These are phyloP conservation scores for Cotesia vestalis DNA, from an alignment of 1,140 invertebrate species.

Conservation along the genomic window DNA sequence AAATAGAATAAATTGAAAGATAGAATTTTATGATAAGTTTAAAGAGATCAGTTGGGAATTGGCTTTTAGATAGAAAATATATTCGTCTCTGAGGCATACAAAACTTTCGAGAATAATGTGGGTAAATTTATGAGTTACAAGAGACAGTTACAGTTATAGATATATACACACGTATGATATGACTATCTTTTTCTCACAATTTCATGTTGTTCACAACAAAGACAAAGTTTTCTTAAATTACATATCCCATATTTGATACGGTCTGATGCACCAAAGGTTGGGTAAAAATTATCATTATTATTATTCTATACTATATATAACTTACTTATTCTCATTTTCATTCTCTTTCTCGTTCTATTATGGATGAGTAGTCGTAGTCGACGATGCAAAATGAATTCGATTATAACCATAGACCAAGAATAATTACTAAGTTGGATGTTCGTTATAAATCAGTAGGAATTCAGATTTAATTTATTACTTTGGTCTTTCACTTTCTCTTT, in stretches of 20 bases:
- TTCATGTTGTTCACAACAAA: neutral
- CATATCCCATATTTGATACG: constrained; percentile 5
- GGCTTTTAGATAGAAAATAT: constrained; percentile 32
- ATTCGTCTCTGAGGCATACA: constrained; percentile 25
- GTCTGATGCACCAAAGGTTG: constrained; percentile 8
- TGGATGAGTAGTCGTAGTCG: constrained; percentile 7
- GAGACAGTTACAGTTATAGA: neutral
- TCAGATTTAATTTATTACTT: constrained; percentile 23
- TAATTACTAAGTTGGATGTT: constrained; percentile 27
- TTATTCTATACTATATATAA: constrained; percentile 1
- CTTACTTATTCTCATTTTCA: too few species aligned
- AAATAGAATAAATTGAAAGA: constrained; percentile 16
- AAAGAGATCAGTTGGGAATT: constrained; percentile 31
- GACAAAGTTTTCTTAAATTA: neutral
- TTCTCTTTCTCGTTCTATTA: neutral
- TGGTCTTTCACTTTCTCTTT: neutral
- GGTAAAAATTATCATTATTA: constrained; percentile 5
- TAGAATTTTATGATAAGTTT: constrained; percentile 27
- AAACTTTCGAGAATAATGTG: constrained; percentile 26
- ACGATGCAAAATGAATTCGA: constrained; percentile 30
- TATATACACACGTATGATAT: too few species aligned
- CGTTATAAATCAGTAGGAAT: constrained; percentile 25
- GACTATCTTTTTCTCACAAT: neutral
- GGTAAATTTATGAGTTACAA: constrained; percentile 36
- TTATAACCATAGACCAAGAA: constrained; percentile 21